These are phyloP conservation scores for Trichonephila clavipes DNA, from an alignment of 1,140 invertebrate species.

Conservation along the genomic window DNA sequence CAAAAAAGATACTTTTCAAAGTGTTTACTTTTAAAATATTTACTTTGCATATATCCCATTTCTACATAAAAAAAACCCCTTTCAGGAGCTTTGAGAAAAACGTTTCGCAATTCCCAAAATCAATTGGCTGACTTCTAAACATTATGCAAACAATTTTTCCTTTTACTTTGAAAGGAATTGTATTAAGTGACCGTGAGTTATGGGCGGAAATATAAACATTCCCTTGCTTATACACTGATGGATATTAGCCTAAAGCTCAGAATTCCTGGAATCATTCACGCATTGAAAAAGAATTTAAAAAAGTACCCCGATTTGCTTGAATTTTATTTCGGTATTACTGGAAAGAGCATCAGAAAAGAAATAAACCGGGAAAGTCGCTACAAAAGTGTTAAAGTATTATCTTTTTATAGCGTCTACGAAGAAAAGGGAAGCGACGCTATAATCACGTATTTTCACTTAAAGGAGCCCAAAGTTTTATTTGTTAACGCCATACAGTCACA, in stretches of 20 bases:
- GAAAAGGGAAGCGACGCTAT: conserved; percentile 6
- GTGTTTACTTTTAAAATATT: too few species aligned
- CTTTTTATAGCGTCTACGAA: conserved; percentile 19
- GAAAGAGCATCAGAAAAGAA: conserved; percentile 26
- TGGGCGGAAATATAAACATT: conserved; percentile 3
- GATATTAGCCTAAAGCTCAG: background rate
- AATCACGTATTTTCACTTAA: conserved; percentile 51
- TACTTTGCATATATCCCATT: too few species aligned
- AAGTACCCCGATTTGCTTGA: background rate
- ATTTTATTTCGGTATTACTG: conserved; percentile 2
- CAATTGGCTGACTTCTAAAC: background rate
- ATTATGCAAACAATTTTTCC: background rate
- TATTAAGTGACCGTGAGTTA: background rate
- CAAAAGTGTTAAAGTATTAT: conserved; percentile 41
- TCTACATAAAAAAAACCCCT: too few species aligned
- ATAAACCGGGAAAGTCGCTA: conserved; percentile 19
- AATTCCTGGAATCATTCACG: background rate
- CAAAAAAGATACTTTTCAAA: too few species aligned
- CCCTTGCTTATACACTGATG: background rate
- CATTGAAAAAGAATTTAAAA: conserved; percentile 5
- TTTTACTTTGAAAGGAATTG: background rate
- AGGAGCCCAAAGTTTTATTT: conserved; percentile 41
- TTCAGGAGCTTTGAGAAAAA: background rate
- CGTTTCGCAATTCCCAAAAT: background rate
- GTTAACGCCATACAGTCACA: conserved; percentile 52